Evolutionary conservation across 2,797 vertebrate genomes (phyloP).

Genomic region (Hypotaenidia okinawae): DNA sequence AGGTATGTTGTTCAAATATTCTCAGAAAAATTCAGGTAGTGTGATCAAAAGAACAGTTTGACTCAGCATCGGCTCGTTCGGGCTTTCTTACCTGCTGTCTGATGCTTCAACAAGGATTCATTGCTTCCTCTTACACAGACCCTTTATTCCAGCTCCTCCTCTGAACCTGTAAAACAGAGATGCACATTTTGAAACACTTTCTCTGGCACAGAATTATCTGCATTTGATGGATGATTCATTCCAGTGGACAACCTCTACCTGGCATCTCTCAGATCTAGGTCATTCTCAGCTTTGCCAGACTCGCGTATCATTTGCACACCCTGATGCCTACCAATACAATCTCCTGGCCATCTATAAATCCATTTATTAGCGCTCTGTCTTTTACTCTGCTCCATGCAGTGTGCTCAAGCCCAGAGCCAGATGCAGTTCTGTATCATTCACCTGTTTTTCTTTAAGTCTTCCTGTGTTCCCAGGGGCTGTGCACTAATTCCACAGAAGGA

Average conservation of each 20-base stretch:
- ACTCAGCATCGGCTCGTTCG: neutral
- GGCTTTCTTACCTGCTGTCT: slow-evolving; percentile 47
- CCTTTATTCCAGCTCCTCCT: neutral
- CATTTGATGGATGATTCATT: neutral
- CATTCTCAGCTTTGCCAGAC: neutral
- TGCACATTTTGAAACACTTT: slow-evolving; percentile 9
- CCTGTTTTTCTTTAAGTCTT: neutral
- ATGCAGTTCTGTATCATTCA: neutral
- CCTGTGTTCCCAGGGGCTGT: neutral
- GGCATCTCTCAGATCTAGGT: neutral
- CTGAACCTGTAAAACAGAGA: slow-evolving; percentile 52
- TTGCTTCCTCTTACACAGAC: neutral
- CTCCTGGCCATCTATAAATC: neutral
- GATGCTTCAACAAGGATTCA: slow-evolving; percentile 14
- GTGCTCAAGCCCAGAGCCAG: neutral
- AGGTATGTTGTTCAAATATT: neutral
- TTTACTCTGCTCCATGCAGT: neutral
- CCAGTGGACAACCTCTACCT: neutral
- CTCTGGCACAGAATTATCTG: neutral
- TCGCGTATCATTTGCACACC: neutral
- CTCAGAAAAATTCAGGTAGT: neutral
- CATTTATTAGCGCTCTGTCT: neutral
- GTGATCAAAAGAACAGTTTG: neutral
- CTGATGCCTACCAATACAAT: neutral
- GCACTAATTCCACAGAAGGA: neutral